phyloP scores from a whole-genome alignment of 2,888 invertebrate species.

The Eilema depressum region DNA sequence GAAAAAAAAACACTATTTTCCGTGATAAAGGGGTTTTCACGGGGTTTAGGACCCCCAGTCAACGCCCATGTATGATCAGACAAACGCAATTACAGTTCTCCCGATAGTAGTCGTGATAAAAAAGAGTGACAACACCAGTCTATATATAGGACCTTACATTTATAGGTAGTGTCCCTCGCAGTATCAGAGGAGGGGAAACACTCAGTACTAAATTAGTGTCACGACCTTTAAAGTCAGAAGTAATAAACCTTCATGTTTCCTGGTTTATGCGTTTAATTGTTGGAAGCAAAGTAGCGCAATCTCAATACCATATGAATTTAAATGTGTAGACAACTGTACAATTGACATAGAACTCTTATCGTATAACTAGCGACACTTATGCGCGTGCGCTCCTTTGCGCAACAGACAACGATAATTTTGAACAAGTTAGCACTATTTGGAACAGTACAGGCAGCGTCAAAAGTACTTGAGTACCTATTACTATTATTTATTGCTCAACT shows the following conservation, averaged over 20 bases:
- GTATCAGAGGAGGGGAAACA: background rate
- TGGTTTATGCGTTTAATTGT: background rate
- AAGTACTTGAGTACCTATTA: too few species aligned
- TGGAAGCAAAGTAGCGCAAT: background rate
- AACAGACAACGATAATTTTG: background rate
- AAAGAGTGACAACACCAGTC: background rate
- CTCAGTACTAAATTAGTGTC: background rate
- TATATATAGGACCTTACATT: background rate
- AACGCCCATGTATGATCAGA: background rate
- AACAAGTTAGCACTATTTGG: conserved; percentile 4
- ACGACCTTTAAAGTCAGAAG: background rate
- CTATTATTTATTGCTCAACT: too few species aligned
- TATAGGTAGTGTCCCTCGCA: conserved; percentile 1
- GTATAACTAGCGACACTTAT: background rate
- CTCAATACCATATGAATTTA: background rate
- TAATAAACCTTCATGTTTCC: background rate
- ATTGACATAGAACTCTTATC: background rate
- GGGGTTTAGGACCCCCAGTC: too few species aligned
- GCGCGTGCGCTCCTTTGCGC: background rate
- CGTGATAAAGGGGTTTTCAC: too few species aligned
- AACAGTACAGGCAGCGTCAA: background rate
- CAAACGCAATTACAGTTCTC: background rate
- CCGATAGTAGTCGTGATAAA: too few species aligned
- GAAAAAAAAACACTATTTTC: too few species aligned
- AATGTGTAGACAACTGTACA: background rate